phyloP scores from a whole-genome alignment of 1,140 invertebrate genomes.

The Cydia fagiglandana region DNA sequence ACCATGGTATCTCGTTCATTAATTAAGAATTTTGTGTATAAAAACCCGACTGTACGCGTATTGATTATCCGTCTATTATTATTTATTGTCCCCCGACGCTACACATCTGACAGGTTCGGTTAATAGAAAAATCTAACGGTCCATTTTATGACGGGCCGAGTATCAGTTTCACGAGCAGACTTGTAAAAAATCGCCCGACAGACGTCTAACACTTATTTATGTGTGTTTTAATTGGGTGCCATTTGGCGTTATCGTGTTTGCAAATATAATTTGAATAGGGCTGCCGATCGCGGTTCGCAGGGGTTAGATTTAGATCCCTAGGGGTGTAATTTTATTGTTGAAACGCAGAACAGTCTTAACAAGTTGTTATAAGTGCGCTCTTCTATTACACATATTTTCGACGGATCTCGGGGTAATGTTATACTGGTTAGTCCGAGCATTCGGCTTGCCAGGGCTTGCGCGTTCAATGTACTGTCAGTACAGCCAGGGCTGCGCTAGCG shows the following conservation, averaged over 20 bases:
- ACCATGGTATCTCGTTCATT: neutral
- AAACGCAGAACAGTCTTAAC: neutral
- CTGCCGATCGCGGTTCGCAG: constrained; percentile 10
- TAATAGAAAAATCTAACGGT: constrained; percentile 25
- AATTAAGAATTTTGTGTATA: neutral
- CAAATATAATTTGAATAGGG: constrained; percentile 29
- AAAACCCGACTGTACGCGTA: constrained; percentile 1
- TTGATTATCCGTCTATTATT: constrained; percentile 27
- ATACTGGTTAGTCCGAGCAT: neutral
- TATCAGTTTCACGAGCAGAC: constrained; percentile 19
- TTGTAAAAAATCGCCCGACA: neutral
- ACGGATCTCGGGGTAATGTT: neutral
- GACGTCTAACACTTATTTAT: constrained; percentile 31
- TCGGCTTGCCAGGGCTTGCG: neutral
- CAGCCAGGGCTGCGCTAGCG: neutral
- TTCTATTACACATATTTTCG: neutral
- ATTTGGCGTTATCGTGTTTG: constrained; percentile 27
- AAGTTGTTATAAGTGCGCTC: neutral
- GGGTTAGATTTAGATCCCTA: neutral
- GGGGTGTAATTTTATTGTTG: neutral
- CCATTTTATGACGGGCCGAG: constrained; percentile 3
- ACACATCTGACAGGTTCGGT: constrained; percentile 25
- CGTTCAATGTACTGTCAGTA: neutral
- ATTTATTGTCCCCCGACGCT: constrained; percentile 24
- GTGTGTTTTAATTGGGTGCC: constrained; percentile 28